Base-by-base conservation (phyloP, 2,113 vertebrate genomes). In the Pteronura brasiliensis region DNA sequence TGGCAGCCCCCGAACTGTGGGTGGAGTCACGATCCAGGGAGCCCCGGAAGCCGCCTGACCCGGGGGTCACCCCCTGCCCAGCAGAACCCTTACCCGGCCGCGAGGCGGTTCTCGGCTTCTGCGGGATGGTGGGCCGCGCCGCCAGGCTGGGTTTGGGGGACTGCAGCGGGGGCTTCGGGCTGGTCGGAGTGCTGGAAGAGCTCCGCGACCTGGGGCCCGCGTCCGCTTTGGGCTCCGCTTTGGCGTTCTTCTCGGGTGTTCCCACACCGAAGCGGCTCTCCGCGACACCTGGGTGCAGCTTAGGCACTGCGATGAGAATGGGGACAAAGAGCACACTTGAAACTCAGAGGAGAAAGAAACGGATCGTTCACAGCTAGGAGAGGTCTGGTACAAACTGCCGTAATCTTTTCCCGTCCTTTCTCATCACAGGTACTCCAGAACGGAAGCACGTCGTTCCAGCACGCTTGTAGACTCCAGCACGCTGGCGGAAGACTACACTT, bases 121-220 rank as follows among this genome's bases (percentile, higher is more conserved):
- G 99, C 0, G 99, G 99, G 97, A 99, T 99, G 15, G 98, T 98
- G 52, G 99, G 99, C 14, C 99, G 99, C 55, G 99, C 99, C 34
- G 98, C 98, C 81, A 99, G 98, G 82, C 98, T 97, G 11, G 99
- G 99, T 97, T 99, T 99, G 3, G 99, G 72, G 25, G 99, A 98
- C 97, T 99, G 99, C 44, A 99, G 98, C 4, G 98, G 99, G 2
- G 99, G 99, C 97, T 99, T 99, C 0, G 99, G 99, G 97, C 99
- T 99, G 1, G 99, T 98, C 0, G 99, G 99, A 0, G 99, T 98
- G 65, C 98, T 96, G 72, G 98, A 98, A 23, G 99, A 98, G 89
- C 98, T 99, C 96, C 99, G 99, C 36, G 99, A 84, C 55, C 99
- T 99, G 95, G 98, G 93, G 7, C 97, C 98, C 0, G 96, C 84